Evolutionary conservation across 2,113 vertebrate species (phyloP), one percentile per base, ranked within the genome.

Genomic region (Bos indicus): DNA sequence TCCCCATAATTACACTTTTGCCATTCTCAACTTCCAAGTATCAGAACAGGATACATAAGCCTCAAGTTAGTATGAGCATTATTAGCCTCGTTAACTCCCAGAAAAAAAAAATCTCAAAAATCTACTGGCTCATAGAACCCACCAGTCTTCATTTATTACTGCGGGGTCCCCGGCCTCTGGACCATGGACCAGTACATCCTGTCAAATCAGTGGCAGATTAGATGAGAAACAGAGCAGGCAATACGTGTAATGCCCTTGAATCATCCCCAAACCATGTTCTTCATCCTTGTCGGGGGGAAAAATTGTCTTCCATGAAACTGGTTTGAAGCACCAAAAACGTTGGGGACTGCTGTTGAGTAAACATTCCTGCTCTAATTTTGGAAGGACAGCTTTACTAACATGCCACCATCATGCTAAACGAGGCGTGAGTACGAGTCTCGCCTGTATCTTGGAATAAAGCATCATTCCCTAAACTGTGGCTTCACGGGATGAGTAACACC

Each of bases 401-500:
- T 4, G 40, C 26, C 64, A 14, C 9, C 0, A 90, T 23, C 23
- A 40, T 2, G 17, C 15, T 51, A n/a, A 83, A 16, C 0, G 0
- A 64, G 48, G 23, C 11, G 6, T 14, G 33, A 19, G 54, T 3
- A 36, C 33, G 25, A 19, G 51, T 46, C 23, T 71, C 17, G 19
- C 33, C 43, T 96, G 3, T 15, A 21, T 25, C 26, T 36, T 54
- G 25, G 5, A 80, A 26, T 56, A 40, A 60, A 36, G 11, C 33
- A 25, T 56, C 80, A 14, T 11, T 85, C 48, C 36, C 16, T 59
- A 33, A 43, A 1, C 17, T 7, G 26, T 0, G 1, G 4, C 30
- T 77, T 80, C 40, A 48, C 5, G 7, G 6, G 21, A 3, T 21
- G 46, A 28, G 4, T 43, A 48, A 40, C 2, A 64, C 15, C 28